Percentiles rank a stretch among this genome's conserved stretches.
These are phyloP conservation scores for Chaetogeoica ovagalla DNA, from an alignment of 2,888 invertebrate species.

Conservation along the genomic window DNA sequence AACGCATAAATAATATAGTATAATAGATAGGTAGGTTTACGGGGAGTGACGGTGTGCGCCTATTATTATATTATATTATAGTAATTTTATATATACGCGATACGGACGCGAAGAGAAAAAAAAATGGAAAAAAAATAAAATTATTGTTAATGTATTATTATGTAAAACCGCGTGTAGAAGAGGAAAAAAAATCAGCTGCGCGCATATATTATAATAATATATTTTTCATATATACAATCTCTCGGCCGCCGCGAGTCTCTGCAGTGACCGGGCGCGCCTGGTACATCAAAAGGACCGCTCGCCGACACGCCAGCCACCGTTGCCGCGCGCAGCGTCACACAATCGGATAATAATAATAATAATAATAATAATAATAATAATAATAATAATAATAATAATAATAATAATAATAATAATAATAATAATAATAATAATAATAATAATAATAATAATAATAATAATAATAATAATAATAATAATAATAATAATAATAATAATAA, in stretches of 20 bases:
- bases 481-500: no score
- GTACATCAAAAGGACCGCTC: conserved; percentile 45
- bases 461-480: no score
- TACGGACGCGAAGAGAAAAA: not conserved
- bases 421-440: no score
- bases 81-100: no score
- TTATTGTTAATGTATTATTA: conserved; percentile 7
- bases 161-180: conserved; percentile 25
- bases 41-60: not conserved
- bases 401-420: no score
- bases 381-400: no score
- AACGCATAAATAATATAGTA: no score
- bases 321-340: conserved; percentile 19
- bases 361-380: conserved; percentile 39
- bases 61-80: not conserved
- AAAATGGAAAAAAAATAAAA: not conserved
- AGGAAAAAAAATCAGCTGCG: conserved; percentile 52
- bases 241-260: conserved; percentile 8
- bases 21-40: no score
- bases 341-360: conserved; percentile 51
- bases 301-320: not conserved
- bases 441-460: no score
- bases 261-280: not conserved
- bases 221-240: no score
- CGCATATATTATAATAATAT: conserved; percentile 11